Base-by-base conservation (phyloP, 1,140 invertebrate species). In the Arctopsyche grandis region DNA sequence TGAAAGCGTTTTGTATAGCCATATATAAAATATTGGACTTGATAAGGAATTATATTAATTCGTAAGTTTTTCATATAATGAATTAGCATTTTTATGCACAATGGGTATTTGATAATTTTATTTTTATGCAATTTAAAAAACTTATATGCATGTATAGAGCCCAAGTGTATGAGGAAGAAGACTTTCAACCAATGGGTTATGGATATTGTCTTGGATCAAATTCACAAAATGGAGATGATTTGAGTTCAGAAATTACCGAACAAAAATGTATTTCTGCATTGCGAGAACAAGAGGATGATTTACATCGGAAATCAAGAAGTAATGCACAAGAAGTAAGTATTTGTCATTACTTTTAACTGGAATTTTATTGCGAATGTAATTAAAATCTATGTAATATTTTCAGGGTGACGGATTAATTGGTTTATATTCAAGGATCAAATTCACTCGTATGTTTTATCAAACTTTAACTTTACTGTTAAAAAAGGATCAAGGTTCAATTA, bases 181-280 rank as follows among this genome's bases (percentile, higher is more conserved):
- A 99, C 86, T 99, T 99, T 87, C 96, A 99, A 87, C 93, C 95
- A 29, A 94, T 96, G 85, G 93, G 94, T 16, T 98, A 98, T 88
- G 96, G 96, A n/a, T 98, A 97, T 86, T 91, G 94, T 84, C 89
- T 98, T 82, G 94, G 92, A 22, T 87, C 86, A 56, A 89, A 89
- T 84, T 89, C 89, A 14, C 86, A 87, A 78, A 82, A 81, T 14
- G 86, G 86, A 0, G 86, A 85, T 69, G 87, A 88, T 83, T 84
- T 85, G 10, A 86, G 85, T 60, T 90, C 92, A 48, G 95, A 98
- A 84, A 91, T 98, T 9, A 93, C 93, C 19, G 96, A 98, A 84
- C 89, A 93, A 52, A 92, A 94, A 83, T 94, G 94, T 69, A 91
- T 94, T 74, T 91, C 93, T 0, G 94, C 96, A 91, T 88, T 99